Evolutionary conservation across 2,888 invertebrate species (phyloP).

Genomic region (Acleris sparsana): DNA sequence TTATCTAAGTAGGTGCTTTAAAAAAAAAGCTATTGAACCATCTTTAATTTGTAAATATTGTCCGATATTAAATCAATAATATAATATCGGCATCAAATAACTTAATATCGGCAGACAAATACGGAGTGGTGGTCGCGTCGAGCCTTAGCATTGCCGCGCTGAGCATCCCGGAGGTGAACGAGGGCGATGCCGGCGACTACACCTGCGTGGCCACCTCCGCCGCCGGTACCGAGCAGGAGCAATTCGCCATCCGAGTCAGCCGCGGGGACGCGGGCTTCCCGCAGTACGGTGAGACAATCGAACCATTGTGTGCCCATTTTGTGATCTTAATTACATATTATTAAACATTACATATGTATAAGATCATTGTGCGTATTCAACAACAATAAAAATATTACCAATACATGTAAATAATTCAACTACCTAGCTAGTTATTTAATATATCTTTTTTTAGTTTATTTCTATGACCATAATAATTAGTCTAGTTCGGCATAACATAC

Average conservation of each 20-base stretch:
- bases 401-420: too few species aligned
- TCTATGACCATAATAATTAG: too few species aligned
- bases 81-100: slow-evolving; percentile 35
- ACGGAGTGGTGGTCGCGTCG: slow-evolving; percentile 53
- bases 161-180: slow-evolving; percentile 51
- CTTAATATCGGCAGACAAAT: slow-evolving; percentile 42
- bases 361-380: too few species aligned
- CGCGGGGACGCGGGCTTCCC: slow-evolving; percentile 57
- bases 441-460: too few species aligned
- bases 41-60: too few species aligned
- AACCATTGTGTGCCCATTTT: neutral
- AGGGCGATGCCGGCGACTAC: slow-evolving; percentile 88
- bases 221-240: slow-evolving; percentile 86
- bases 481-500: too few species aligned
- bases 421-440: too few species aligned
- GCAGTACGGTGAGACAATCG: neutral
- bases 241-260: slow-evolving; percentile 84
- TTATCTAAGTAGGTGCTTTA: too few species aligned
- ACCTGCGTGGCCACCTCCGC: slow-evolving; percentile 87
- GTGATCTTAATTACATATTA: neutral
- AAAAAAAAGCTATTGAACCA: too few species aligned
- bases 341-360: too few species aligned
- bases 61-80: slow-evolving; percentile 4
- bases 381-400: too few species aligned
- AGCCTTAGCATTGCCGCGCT: slow-evolving; percentile 63